Percentiles rank a stretch among this genome's conserved stretches.
Conservation (phyloP, 2,888 invertebrate genomes). For the Orthonychiurus folsomi region DNA sequence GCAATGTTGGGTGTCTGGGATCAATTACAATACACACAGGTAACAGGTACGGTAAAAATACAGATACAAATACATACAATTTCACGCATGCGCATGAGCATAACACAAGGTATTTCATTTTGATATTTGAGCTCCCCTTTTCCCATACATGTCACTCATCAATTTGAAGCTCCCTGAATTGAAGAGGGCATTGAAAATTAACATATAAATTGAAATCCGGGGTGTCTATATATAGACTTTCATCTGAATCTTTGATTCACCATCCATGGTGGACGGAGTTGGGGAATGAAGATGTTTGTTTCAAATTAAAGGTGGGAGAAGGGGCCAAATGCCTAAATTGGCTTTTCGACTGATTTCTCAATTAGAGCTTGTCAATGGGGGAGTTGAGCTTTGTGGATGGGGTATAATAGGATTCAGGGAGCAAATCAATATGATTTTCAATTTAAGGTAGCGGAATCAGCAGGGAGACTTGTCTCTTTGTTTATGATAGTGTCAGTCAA, state of each 20-base stretch:
- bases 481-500: too few species aligned
- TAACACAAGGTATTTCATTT: constrained; percentile 5
- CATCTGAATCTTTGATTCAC: background rate
- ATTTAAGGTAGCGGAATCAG: too few species aligned
- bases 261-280: background rate
- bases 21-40: background rate
- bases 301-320: background rate
- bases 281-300: constrained; percentile 3
- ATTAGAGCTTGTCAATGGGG: background rate
- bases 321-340: background rate
- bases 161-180: constrained; percentile 25
- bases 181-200: constrained; percentile 19
- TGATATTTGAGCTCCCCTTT: constrained; percentile 7
- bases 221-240: constrained; percentile 5
- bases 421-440: too few species aligned
- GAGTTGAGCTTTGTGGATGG: background rate
- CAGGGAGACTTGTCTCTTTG: too few species aligned
- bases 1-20: too few species aligned
- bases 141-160: constrained; percentile 29
- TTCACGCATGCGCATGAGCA: too few species aligned
- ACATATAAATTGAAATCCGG: constrained; percentile 27
- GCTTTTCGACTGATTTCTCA: background rate
- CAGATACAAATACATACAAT: too few species aligned
- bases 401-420: too few species aligned
- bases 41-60: too few species aligned